A percentile compares a stretch with the other conserved stretches of the same genome.
Conservation (phyloP, 2,113 vertebrate genomes). For the Herpetotheres cachinnans region DNA sequence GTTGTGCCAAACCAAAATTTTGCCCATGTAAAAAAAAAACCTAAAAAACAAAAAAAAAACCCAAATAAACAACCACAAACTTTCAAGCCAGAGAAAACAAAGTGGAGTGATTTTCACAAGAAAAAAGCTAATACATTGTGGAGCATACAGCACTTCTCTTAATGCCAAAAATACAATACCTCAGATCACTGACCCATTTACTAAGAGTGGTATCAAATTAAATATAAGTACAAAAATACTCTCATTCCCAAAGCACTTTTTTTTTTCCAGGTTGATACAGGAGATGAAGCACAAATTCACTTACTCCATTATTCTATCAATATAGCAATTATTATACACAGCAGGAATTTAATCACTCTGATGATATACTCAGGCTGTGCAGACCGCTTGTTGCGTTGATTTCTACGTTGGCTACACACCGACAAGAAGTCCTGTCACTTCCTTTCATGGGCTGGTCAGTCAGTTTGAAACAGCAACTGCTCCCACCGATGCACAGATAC, state of each 20-base stretch:
- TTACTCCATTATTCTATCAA: background rate
- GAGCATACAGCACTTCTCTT: background rate
- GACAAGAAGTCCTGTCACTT: background rate
- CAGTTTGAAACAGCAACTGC: accelerated
- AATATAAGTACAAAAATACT: background rate
- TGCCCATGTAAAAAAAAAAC: background rate
- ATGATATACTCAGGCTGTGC: background rate
- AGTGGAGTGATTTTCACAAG: background rate
- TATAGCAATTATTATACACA: constrained; percentile 43
- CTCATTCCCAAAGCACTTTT: background rate
- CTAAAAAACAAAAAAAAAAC: too few species aligned
- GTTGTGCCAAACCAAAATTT: background rate
- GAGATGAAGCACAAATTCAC: constrained; percentile 40
- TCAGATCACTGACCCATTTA: constrained; percentile 32
- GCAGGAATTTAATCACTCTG: constrained; percentile 37
- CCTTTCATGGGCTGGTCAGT: background rate
- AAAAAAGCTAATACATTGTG: background rate
- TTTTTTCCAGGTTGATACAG: background rate
- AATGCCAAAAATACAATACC: background rate
- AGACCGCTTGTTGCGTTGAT: background rate
- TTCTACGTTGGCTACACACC: background rate
- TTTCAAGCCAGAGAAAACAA: background rate
- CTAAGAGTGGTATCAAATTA: background rate
- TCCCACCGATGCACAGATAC: background rate
- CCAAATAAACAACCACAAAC: background rate